Evolutionary conservation across 2,888 invertebrate species (phyloP), one percentile per base, ranked within the genome.

Genomic region (Synanthedon tipuliformis): DNA sequence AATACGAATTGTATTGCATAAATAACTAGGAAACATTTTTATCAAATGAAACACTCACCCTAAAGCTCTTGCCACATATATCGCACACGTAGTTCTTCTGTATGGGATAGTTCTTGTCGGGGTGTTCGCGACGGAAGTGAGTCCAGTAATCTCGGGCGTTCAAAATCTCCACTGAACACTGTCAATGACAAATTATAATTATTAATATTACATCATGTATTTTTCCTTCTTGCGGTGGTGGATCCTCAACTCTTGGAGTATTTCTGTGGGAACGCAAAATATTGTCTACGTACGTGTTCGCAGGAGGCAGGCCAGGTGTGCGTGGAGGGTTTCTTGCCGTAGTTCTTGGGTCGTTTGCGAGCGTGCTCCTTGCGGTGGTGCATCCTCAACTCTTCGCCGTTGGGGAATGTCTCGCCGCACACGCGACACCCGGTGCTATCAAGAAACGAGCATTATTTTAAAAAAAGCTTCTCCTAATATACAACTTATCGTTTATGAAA

Each of bases 71-170:
- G 8, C 86, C 86, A 53, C 86, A 87, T 7, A 85, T 70, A 51
- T 87, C 86, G 48, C 86, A 86, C 16, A 87, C 69, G 57, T 82
- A 75, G 56, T 81, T 72, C 75, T 83, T 85, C 66, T 78, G 73
- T 54, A 83, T 73, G 13, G 86, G 86, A 55, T 86, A 86, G 52
- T 70, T 71, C 59, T 79, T 72, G 56, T 84, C 82, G 0, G 85
- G 86, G 53, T 87, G 86, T 45, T 61, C 67, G 27, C 81, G 73
- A 0, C 86, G 69, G 71, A 81, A 85, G 61, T 87, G 86, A 1
- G 77, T 69, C 84, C 84, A 86, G 57, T 81, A 78, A 16, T 80
- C 75, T 1, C 84, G 80, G 1, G 82, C 81, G 53, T 73, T 80
- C 1, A 67, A 58, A 1, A 85, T 78, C 56, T 71, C 69, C 54